These are phyloP conservation scores for Poeciliopsis occidentalis DNA, from an alignment of 2,113 vertebrate genomes.

Conservation along the genomic window DNA sequence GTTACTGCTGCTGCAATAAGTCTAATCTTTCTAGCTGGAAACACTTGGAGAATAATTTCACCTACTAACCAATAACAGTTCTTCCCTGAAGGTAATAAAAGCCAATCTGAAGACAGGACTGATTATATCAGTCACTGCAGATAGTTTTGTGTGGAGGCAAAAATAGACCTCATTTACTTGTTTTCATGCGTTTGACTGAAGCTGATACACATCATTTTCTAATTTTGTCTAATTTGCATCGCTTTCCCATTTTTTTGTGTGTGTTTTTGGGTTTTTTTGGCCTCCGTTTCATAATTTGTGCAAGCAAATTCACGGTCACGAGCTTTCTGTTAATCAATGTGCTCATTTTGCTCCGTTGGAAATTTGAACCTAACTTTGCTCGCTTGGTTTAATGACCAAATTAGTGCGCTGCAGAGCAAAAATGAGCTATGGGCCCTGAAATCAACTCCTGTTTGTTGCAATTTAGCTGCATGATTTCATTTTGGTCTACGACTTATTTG, in stretches of 20 bases:
- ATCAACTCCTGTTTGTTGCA: slow-evolving; percentile 13
- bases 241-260: slow-evolving; percentile 26
- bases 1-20: background rate
- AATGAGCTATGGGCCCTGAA: background rate
- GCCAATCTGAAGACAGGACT: slow-evolving; percentile 30
- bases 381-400: slow-evolving; percentile 14
- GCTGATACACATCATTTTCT: slow-evolving; percentile 58
- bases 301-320: slow-evolving; percentile 23
- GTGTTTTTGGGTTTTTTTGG: background rate
- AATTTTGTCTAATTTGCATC: slow-evolving; percentile 48
- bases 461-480: slow-evolving; percentile 11
- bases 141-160: slow-evolving; percentile 48
- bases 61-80: slow-evolving; percentile 48
- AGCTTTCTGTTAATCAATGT: slow-evolving; percentile 29
- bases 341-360: slow-evolving; percentile 20
- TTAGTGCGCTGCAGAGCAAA: slow-evolving; percentile 16
- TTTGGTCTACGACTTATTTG: background rate
- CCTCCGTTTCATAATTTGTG: slow-evolving; percentile 30
- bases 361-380: slow-evolving; percentile 25
- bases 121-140: slow-evolving; percentile 54
- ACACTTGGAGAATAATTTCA: slow-evolving; percentile 23
- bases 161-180: slow-evolving; percentile 57
- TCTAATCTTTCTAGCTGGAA: background rate
- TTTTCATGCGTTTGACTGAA: slow-evolving; percentile 55
- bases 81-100: slow-evolving; percentile 61